These are phyloP conservation scores for Cantharis lateralis DNA, from an alignment of 2,888 invertebrate genomes.

Conservation along the genomic window DNA sequence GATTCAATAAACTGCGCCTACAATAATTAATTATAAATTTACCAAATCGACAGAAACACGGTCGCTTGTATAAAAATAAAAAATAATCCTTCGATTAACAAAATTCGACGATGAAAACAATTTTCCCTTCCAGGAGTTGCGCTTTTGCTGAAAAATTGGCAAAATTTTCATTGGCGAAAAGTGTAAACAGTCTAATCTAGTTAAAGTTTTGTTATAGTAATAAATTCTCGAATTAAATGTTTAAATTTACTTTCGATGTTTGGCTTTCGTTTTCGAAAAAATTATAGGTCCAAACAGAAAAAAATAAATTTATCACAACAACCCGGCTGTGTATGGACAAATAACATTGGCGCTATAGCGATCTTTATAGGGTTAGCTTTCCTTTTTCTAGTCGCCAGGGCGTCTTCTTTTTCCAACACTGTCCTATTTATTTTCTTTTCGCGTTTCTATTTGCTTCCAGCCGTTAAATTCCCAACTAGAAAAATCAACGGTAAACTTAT, in stretches of 20 bases:
- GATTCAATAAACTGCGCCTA: background rate
- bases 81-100: background rate
- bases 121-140: background rate
- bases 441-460: slow-evolving; percentile 7
- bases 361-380: slow-evolving; percentile 8
- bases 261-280: background rate
- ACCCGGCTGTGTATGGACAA: slow-evolving; percentile 12
- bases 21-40: background rate
- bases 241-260: background rate
- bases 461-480: slow-evolving; percentile 12
- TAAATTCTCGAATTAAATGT: background rate
- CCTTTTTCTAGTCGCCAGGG: slow-evolving; percentile 8
- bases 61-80: background rate
- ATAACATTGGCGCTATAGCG: slow-evolving; percentile 8
- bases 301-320: slow-evolving; percentile 24
- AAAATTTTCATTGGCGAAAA: background rate
- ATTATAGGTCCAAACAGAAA: background rate
- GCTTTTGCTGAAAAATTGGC: background rate
- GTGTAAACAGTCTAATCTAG: background rate
- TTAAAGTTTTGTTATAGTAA: background rate
- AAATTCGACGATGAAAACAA: background rate
- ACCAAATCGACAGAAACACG: background rate
- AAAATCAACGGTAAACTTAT: slow-evolving; percentile 5
- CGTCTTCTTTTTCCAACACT: slow-evolving; percentile 5
- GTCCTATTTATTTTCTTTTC: slow-evolving; percentile 15